phyloP scores from a whole-genome alignment of 2,113 vertebrate species.

The Periophthalmus modestus region DNA sequence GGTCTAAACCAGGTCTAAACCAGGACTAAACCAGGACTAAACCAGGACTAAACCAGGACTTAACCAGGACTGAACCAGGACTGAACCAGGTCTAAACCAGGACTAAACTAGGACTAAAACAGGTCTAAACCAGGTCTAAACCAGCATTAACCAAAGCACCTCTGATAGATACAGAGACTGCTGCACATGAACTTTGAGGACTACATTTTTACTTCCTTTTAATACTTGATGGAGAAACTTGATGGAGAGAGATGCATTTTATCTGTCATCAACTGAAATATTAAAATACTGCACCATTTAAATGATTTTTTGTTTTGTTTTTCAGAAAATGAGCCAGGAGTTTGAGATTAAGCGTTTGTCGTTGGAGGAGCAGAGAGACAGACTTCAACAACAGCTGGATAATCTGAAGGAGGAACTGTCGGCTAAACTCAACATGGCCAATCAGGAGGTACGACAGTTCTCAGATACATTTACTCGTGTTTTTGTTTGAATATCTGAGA shows the following conservation, averaged over 20 bases:
- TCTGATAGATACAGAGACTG: too few species aligned
- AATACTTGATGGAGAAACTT: too few species aligned
- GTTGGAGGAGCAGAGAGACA: constrained; percentile 88
- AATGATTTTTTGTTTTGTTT: not conserved
- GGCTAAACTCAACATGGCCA: constrained; percentile 87
- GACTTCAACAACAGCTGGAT: constrained; percentile 88
- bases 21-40: not conserved
- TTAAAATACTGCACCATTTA: not conserved
- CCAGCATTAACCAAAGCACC: too few species aligned
- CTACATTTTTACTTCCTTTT: too few species aligned
- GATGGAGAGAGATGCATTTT: too few species aligned
- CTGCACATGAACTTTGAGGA: too few species aligned
- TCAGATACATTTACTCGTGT: too few species aligned
- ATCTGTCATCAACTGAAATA: not conserved
- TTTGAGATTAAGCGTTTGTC: constrained; percentile 89
- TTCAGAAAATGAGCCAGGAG: constrained; percentile 91
- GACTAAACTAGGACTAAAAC: not conserved
- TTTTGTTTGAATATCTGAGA: not conserved
- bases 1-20: not conserved
- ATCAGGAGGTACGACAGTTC: constrained; percentile 82
- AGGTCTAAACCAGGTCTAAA: too few species aligned
- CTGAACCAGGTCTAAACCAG: not conserved
- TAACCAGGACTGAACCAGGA: not conserved
- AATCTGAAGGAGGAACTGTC: constrained; percentile 88
- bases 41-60: not conserved